Evolutionary conservation across 2,113 vertebrate species (phyloP).

Genomic region (Neofelis nebulosa): DNA sequence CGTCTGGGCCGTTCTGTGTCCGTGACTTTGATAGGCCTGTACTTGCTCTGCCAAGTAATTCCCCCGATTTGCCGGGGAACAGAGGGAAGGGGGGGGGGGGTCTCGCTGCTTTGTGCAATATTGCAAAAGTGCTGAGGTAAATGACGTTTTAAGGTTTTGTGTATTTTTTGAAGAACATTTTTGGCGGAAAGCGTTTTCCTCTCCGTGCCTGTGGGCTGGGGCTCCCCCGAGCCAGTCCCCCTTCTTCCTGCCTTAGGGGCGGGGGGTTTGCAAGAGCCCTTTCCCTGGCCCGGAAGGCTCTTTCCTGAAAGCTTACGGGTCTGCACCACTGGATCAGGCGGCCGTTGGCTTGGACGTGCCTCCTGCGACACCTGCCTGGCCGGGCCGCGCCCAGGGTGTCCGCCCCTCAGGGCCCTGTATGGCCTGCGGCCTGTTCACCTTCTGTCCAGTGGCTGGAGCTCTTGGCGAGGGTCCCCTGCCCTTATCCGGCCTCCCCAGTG

Average conservation of each 20-base stretch:
- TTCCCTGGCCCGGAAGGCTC: fast-evolving
- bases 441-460: neutral
- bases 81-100: neutral
- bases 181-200: neutral
- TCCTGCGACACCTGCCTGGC: neutral
- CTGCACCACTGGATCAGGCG: neutral
- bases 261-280: fast-evolving
- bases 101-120: neutral
- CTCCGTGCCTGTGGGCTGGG: neutral
- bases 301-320: neutral
- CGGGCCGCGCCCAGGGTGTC: too few species aligned
- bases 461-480: neutral
- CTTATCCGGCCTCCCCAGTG: neutral
- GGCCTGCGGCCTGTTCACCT: fast-evolving
- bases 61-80: neutral
- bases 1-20: fast-evolving
- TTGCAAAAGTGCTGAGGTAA: neutral
- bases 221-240: neutral
- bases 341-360: neutral
- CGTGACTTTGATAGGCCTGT: fast-evolving
- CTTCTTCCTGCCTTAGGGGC: neutral
- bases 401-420: neutral
- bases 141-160: neutral
- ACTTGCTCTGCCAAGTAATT: neutral
- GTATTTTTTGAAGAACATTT: neutral